Percentiles rank a stretch among this genome's conserved stretches.
Conservation (phyloP, 2,888 invertebrate species). For the Cetonia aurata region DNA sequence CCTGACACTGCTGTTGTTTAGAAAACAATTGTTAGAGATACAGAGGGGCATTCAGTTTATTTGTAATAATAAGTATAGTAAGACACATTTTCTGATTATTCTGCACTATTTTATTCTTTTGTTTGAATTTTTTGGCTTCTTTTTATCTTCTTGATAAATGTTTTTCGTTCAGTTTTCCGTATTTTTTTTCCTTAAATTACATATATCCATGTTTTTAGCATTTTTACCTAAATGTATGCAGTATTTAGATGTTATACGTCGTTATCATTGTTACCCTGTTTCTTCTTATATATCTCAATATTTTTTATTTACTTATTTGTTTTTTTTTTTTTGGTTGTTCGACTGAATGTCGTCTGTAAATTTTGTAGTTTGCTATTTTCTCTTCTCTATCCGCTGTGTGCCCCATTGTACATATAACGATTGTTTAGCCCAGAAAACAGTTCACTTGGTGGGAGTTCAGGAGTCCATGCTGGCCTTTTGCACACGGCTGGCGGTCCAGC, state of each 20-base stretch:
- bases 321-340: constrained; percentile 51
- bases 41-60: constrained; percentile 63
- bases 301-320: constrained; percentile 49
- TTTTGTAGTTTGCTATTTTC: constrained; percentile 42
- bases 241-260: constrained; percentile 39
- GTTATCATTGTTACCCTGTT: constrained; percentile 39
- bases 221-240: constrained; percentile 51
- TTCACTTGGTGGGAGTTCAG: constrained; percentile 60
- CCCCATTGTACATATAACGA: constrained; percentile 66
- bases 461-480: constrained; percentile 65
- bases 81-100: constrained; percentile 80
- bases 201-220: constrained; percentile 43
- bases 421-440: constrained; percentile 68
- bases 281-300: constrained; percentile 43
- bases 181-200: constrained; percentile 26
- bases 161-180: constrained; percentile 15
- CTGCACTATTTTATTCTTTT: constrained; percentile 54
- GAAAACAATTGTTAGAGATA: constrained; percentile 63
- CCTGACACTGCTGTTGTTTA: constrained; percentile 68
- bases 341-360: constrained; percentile 43
- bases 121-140: constrained; percentile 40
- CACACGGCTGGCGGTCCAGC: constrained; percentile 70
- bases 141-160: constrained; percentile 18
- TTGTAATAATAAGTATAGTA: constrained; percentile 52
- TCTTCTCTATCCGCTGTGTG: constrained; percentile 55